Evolutionary conservation across 2,797 vertebrate genomes (phyloP), one percentile per base, ranked within the genome.

Genomic region (Leptodactylus fallax): DNA sequence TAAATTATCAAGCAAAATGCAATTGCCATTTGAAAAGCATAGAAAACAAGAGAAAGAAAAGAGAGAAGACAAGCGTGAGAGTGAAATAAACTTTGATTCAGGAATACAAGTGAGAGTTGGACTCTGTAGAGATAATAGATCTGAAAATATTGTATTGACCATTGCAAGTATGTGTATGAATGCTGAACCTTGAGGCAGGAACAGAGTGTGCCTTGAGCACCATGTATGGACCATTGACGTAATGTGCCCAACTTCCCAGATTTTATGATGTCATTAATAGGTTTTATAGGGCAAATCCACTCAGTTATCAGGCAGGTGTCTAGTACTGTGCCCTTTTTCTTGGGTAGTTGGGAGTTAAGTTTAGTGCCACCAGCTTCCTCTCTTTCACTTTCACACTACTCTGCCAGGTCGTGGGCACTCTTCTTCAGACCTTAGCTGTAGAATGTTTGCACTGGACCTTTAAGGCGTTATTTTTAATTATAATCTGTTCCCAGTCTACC

Each of bases 1-100:
- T 79, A 81, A 82, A 81, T 51, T 21, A 45, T 87, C 56, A 87
- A 78, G 51, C 14, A 88, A 49, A 81, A 88, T 19, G 81, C n/a
- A 25, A 27, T 27, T 36, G 55, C 4, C 13, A 19, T 58, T 58
- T 27, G 25, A 14, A 27, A 16, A 16, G 47, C 45, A 17, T 16
- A 53, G 47, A 69, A 16, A 65, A 23, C 36, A 51, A 51, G 8
- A 36, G 36, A 36, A 36, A 36, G 36, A 36, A 36, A 36, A 36
- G 36, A 36, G 4, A 53, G 47, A 69, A 23, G 51, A 23, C 36
- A 51, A 51, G 8, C 21, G 17, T 8, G 0, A 74, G 82, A 74
- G 55, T 0, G 12, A 55, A 65, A 56, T 72, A 71, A 9, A 83
- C 81, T 56, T 83, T 51, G 49, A 14, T 53, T 83, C 49, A 45